Base-by-base conservation (phyloP, 2,888 invertebrate genomes). In the Aethes cnicana region DNA sequence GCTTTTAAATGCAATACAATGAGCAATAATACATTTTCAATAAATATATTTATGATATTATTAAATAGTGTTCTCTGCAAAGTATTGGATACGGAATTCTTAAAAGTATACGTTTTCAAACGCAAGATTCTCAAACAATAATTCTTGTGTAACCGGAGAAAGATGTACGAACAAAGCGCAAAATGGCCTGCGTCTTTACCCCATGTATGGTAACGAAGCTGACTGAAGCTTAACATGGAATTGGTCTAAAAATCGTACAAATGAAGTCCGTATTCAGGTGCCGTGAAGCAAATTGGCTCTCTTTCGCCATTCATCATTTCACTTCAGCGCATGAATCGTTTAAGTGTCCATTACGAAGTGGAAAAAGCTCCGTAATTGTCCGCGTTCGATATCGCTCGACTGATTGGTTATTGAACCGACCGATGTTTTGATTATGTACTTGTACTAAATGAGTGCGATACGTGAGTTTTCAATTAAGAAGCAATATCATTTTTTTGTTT, bases 231-330 rank as follows among this genome's bases (percentile, higher is more conserved):
- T 39, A 32, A 37, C 30, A 39, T 46, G 44, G 46, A 52, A 21
- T 39, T 46, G 39, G 39, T 46, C 52, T 37, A 46, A 52, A 52
- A 52, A 50, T 50, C 37, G 18, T 33, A n/a, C 30, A 44, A 52
- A 33, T 46, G 44, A 52, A 52, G 44, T 41, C 32, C 52, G 25
- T 52, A 52, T 52, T 52, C 52, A 52, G 25, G 32, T 25, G 52
- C 52, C 32, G 26, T 54, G 25, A 39, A 54, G 49, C 49, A 49
- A 54, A 54, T 54, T 54, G 54, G 39, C 32, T 21, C 33, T 39
- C 33, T 50, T 44, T 37, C 30, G 37, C 50, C 37, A 44, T 50
- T 50, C 43, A 42, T 28, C 49, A 44, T 44, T 52, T 44, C 43
- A 32, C 32, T 52, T 52, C 52, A 46, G 30, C 46, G 46, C 52